Base-by-base conservation (phyloP, 30 jellyfish, hydroid and myxozoan genomes). In the Nemopilema nomurai region DNA sequence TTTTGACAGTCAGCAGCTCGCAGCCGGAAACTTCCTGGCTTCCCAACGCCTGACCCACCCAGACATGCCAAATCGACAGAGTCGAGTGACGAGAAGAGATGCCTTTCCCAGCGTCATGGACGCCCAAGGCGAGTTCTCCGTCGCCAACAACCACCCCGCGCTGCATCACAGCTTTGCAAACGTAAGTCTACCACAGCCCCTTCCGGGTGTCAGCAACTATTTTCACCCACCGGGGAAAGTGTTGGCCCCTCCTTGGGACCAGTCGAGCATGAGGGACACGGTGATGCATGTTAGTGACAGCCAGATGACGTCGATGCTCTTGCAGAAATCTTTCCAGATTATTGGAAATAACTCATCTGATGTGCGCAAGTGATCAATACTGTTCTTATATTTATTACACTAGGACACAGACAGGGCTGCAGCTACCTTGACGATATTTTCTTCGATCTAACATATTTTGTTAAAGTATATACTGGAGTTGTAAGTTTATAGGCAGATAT, bases 181-280 rank as follows among this genome's bases (percentile, higher is more conserved):
- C 28, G 80, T 64, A 4, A 77, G 66, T 28, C 21, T 77, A 20
- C 51, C 79, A 20, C 89, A 80, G 8, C 74, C 62, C 31, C 52
- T 80, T 67, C 80, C 80, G 7, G 32, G 73, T 0, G 81, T 68
- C 4, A 73, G 89, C n/a, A 30, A 19, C 27, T 80, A 64, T 32
- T 80, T 80, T 49, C 89, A 80, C 13, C 67, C 89, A 1, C 89
- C 89, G 0, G 89, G 89, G 51, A 80, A 80, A 28, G 25, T 80
- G 6, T 26, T 80, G 7, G 52, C 51, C 16, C 81, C 62, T 18
- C 71, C 51, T 19, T 80, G 89, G 89, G 89, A 80, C 6, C 51
- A 80, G 32, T 30, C 89, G 28, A 71, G 22, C 18, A 25, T 80
- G 9, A 65, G 89, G 50, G 89, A 80, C 75, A 41, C 28, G 18